Conservation (phyloP, 2,888 invertebrate genomes). For the Baronia brevicornis region DNA sequence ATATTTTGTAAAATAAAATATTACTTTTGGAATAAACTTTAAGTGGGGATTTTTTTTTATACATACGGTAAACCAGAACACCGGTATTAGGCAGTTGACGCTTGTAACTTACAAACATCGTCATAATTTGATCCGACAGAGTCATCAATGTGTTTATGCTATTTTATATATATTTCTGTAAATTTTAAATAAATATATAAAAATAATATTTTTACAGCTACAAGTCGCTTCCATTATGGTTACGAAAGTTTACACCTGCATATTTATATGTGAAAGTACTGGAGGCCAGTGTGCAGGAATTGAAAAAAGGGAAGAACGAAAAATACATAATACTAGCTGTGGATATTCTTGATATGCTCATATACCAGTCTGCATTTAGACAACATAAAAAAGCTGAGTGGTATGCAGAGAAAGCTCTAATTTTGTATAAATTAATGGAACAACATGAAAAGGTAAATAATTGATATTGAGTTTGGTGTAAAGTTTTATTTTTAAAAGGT, state of each 20-base stretch:
- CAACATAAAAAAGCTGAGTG: constrained; percentile 63
- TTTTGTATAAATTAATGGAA: constrained; percentile 61
- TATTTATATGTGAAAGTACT: constrained; percentile 55
- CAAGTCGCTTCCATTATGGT: constrained; percentile 59
- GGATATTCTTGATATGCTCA: constrained; percentile 62
- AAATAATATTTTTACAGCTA: constrained; percentile 34
- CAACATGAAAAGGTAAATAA: constrained; percentile 38
- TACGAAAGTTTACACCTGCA: constrained; percentile 76
- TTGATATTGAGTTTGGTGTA: constrained; percentile 1
- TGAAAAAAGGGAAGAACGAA: constrained; percentile 42
- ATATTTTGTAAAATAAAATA: no score
- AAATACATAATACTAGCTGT: constrained; percentile 53
- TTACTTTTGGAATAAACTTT: no score
- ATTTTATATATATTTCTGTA: background rate
- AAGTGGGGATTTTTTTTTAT: no score
- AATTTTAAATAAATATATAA: background rate
- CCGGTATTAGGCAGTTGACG: no score
- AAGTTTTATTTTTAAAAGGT: no score
- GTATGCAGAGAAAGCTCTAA: constrained; percentile 78
- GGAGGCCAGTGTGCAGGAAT: constrained; percentile 45
- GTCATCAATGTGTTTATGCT: no score
- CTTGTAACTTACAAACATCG: no score
- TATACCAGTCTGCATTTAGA: constrained; percentile 63
- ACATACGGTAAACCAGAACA: no score
- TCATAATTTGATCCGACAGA: no score